These are phyloP conservation scores for Tortrix viridana DNA, from an alignment of 2,888 invertebrate genomes.

Conservation along the genomic window DNA sequence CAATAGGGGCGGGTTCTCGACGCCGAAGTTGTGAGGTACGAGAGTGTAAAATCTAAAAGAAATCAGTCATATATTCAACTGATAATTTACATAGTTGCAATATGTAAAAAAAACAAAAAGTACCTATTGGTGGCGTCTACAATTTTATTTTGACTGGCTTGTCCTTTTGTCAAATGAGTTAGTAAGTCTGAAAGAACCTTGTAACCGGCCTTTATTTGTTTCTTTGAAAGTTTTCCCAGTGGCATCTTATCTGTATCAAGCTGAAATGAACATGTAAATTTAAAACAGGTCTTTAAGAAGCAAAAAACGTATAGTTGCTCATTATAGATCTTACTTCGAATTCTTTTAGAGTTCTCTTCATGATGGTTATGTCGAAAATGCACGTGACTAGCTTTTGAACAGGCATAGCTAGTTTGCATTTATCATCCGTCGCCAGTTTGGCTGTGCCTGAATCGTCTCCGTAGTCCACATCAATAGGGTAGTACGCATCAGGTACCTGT, in stretches of 20 bases:
- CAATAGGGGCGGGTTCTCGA: conserved; percentile 91
- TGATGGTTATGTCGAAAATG: conserved; percentile 95
- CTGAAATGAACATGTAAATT: conserved; percentile 53
- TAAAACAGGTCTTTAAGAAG: neutral
- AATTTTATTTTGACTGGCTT: conserved; percentile 78
- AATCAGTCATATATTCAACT: neutral
- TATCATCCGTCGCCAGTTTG: conserved; percentile 73
- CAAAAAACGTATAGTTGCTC: too few relatives aligned
- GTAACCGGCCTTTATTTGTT: conserved; percentile 95
- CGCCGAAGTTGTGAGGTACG: conserved; percentile 97
- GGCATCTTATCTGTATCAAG: conserved; percentile 99
- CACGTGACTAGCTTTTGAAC: conserved; percentile 93
- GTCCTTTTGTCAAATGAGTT: conserved; percentile 80
- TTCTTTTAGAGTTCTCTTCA: conserved; percentile 96
- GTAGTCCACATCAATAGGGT: conserved; percentile 96
- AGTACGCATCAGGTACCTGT: conserved; percentile 88
- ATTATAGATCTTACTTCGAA: conserved; percentile 88
- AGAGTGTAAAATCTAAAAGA: conserved; percentile 92
- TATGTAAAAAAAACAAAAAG: neutral
- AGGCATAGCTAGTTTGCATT: conserved; percentile 88
- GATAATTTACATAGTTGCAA: neutral
- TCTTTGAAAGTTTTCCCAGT: conserved; percentile 96
- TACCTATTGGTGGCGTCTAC: conserved; percentile 93
- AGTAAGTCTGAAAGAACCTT: conserved; percentile 89
- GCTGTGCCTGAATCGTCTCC: conserved; percentile 83